Evolutionary conservation across 2,113 vertebrate genomes (phyloP).

Genomic region (Ctenodactylus gundi): DNA sequence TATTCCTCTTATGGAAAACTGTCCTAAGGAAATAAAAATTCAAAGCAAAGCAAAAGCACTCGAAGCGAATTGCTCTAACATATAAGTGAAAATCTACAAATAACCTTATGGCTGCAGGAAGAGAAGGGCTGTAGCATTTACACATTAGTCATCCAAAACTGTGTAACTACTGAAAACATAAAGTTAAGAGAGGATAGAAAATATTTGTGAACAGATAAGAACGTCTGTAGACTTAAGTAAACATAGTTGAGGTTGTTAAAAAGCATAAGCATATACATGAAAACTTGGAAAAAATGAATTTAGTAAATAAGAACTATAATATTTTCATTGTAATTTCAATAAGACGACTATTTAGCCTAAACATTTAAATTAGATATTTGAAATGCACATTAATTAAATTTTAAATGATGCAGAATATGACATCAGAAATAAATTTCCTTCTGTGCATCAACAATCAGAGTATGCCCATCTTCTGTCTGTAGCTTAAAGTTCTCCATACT

Average conservation of each 20-base stretch:
- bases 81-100: neutral
- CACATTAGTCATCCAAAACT: neutral
- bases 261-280: neutral
- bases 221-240: neutral
- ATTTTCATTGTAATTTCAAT: neutral
- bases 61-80: neutral
- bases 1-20: neutral
- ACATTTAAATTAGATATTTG: neutral
- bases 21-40: neutral
- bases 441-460: neutral
- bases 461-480: neutral
- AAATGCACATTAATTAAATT: neutral
- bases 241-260: neutral
- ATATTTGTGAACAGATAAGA: neutral
- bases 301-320: neutral
- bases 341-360: neutral
- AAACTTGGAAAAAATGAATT: neutral
- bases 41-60: neutral
- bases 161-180: neutral
- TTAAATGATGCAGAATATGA: neutral
- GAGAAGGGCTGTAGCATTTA: neutral
- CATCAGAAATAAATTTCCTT: neutral
- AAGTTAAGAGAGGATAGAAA: neutral
- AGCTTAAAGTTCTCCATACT: neutral
- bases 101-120: neutral